Conservation (phyloP, 2,888 invertebrate species). For the Dryocosmus kuriphilus region DNA sequence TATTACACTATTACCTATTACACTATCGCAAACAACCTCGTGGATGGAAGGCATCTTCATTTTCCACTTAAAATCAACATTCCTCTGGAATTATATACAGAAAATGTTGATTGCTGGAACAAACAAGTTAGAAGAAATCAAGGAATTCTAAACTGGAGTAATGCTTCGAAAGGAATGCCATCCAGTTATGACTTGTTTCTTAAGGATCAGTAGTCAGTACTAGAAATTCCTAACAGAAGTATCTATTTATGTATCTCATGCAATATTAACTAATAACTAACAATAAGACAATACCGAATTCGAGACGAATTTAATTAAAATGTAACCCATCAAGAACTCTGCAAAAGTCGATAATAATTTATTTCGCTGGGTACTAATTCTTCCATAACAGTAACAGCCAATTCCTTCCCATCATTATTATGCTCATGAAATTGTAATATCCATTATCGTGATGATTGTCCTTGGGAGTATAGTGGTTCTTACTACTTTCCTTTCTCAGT, state of each 20-base stretch:
- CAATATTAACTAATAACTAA: neutral
- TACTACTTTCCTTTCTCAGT: conserved; percentile 13
- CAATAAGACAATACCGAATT: neutral
- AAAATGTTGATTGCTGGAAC: conserved; percentile 32
- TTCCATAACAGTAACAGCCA: conserved; percentile 22
- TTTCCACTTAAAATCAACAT: conserved; percentile 36
- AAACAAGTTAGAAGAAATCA: conserved; percentile 17
- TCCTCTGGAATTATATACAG: conserved; percentile 5
- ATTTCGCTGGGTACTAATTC: conserved; percentile 10
- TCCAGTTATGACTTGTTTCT: neutral
- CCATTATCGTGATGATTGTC: conserved; percentile 34
- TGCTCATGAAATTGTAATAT: conserved; percentile 33
- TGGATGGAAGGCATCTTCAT: conserved; percentile 36
- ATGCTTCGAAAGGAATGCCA: neutral
- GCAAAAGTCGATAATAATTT: conserved; percentile 13
- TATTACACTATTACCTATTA: conserved; percentile 41
- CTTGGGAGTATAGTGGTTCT: conserved; percentile 21
- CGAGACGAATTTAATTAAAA: neutral
- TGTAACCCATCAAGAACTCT: neutral
- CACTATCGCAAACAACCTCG: conserved; percentile 34
- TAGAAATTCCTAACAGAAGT: neutral
- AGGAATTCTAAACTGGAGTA: conserved; percentile 27
- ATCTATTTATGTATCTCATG: neutral
- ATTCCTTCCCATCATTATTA: conserved; percentile 13
- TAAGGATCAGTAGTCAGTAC: neutral